Percentiles rank a stretch among this genome's conserved stretches.
phyloP scores from a whole-genome alignment of 2,113 vertebrate genomes.

The Tachuris rubrigastra region DNA sequence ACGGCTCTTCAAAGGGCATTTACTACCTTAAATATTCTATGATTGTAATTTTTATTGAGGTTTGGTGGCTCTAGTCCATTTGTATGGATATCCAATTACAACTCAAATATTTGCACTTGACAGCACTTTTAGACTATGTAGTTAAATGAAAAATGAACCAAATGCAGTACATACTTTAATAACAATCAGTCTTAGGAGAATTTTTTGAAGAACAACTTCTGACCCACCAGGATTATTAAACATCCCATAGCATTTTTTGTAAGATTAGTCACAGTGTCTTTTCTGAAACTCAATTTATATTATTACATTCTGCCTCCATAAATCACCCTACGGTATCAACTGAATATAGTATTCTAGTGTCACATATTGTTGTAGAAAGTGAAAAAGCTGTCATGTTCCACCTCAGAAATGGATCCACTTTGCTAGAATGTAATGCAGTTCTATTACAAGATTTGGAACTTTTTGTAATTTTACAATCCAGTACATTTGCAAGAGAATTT shows the following conservation, averaged over 20 bases:
- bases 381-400: constrained; percentile 58
- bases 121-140: constrained; percentile 52
- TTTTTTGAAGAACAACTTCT: constrained; percentile 62
- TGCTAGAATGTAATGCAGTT: neutral
- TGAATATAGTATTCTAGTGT: constrained; percentile 55
- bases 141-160: constrained; percentile 61
- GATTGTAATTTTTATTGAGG: constrained; percentile 26
- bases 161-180: constrained; percentile 51
- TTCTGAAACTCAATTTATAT: constrained; percentile 70
- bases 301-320: constrained; percentile 67
- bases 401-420: constrained; percentile 57
- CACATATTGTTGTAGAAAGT: constrained; percentile 50
- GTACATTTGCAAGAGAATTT: neutral
- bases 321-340: constrained; percentile 47
- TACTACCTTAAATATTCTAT: constrained; percentile 22
- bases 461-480: neutral
- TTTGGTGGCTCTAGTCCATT: constrained; percentile 36
- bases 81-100: constrained; percentile 49
- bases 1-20: neutral
- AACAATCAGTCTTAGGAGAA: constrained; percentile 61
- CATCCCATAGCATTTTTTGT: constrained; percentile 64
- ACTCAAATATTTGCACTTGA: constrained; percentile 58
- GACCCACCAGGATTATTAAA: constrained; percentile 67
- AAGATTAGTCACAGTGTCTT: constrained; percentile 69
- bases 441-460: neutral